A percentile compares a stretch with the other conserved stretches of the same genome.
phyloP scores from a whole-genome alignment of 2,797 vertebrate genomes.

The Pseudopleuronectes americanus region DNA sequence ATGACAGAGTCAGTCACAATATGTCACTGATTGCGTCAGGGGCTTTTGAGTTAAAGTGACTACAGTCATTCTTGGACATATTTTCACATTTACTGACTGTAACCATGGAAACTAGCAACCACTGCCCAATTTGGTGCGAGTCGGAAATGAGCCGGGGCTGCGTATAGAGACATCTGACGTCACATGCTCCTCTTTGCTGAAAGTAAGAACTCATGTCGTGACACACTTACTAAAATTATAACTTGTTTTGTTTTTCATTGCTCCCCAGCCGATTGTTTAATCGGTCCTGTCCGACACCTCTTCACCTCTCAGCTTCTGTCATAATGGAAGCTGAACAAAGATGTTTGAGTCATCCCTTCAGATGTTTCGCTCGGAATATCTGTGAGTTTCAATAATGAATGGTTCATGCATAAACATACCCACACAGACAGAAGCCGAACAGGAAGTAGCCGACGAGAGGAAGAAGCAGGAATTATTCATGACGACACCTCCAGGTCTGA shows the following conservation, averaged over 20 bases:
- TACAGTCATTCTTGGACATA: conserved; percentile 57
- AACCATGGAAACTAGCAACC: conserved; percentile 74
- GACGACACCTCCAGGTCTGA: conserved; percentile 63
- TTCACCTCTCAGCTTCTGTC: conserved; percentile 48
- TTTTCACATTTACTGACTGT: conserved; percentile 58
- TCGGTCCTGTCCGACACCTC: conserved; percentile 44
- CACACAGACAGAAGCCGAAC: conserved; percentile 62
- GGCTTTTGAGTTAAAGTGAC: conserved; percentile 39
- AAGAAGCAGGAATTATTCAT: conserved; percentile 74
- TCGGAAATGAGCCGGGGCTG: conserved; percentile 47
- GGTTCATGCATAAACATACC: conserved; percentile 70
- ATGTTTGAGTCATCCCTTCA: conserved; percentile 67
- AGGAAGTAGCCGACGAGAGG: conserved; percentile 66
- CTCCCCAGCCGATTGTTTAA: conserved; percentile 25
- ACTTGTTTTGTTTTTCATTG: conserved; percentile 1
- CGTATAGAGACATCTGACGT: conserved; percentile 28
- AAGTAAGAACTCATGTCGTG: conserved; percentile 19
- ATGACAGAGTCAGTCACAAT: conserved; percentile 12
- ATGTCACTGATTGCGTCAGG: conserved; percentile 64
- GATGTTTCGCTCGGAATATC: conserved; percentile 65
- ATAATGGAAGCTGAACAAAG: conserved; percentile 49
- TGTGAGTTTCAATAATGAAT: conserved; percentile 71
- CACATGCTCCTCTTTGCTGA: background rate
- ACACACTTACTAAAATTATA: conserved; percentile 24
- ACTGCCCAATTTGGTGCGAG: conserved; percentile 36